Evolutionary conservation across 2,797 vertebrate species (phyloP).

Genomic region (Petrocephalus schoutedeni): DNA sequence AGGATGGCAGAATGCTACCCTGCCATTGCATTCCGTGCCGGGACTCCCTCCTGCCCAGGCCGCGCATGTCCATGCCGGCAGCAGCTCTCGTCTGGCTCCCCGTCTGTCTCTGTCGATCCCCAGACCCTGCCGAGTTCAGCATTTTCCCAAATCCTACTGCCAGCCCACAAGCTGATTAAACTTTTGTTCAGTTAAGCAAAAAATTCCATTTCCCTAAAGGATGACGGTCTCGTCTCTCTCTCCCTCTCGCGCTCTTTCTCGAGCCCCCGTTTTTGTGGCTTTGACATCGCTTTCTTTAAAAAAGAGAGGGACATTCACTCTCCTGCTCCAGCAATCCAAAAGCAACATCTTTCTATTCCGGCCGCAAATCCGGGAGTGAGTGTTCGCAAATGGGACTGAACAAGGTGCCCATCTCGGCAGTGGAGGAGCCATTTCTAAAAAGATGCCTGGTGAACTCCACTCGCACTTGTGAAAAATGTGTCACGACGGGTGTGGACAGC

Average conservation of each 20-base stretch:
- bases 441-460: background rate
- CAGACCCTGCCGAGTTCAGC: background rate
- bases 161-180: slow-evolving; percentile 10
- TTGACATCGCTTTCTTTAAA: slow-evolving; percentile 12
- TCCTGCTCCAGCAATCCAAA: background rate
- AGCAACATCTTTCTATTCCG: background rate
- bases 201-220: slow-evolving; percentile 13
- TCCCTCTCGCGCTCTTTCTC: background rate
- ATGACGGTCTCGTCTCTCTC: slow-evolving; percentile 1
- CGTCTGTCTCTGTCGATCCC: background rate
- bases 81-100: background rate
- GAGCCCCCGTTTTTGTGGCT: background rate
- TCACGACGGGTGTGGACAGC: background rate
- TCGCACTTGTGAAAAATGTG: background rate
- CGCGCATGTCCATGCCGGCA: background rate
- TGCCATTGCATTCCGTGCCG: background rate
- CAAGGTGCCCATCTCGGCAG: background rate
- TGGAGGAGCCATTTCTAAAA: slow-evolving; percentile 5
- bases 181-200: slow-evolving; percentile 21
- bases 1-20: background rate
- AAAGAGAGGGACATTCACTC: background rate
- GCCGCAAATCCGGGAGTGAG: background rate
- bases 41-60: background rate
- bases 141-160: background rate
- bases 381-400: background rate